These are phyloP conservation scores for Hemaris fuciformis DNA, from an alignment of 2,888 invertebrate species.

Conservation along the genomic window DNA sequence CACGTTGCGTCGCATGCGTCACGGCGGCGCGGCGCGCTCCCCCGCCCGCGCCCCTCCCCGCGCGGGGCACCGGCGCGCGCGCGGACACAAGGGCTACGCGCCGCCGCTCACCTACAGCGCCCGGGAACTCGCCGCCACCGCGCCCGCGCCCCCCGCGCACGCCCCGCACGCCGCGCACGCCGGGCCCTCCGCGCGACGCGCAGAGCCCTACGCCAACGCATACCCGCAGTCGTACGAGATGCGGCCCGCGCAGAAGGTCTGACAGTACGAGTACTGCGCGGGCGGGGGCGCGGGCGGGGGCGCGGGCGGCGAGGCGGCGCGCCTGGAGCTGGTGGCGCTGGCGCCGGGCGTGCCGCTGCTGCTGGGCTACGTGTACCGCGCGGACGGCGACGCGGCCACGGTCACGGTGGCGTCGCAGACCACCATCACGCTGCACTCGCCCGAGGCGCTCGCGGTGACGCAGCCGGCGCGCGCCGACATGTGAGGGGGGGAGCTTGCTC, in stretches of 20 bases:
- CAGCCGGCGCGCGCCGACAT: slow-evolving; percentile 37
- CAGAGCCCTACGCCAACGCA: slow-evolving; percentile 87
- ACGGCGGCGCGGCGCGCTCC: slow-evolving; percentile 30
- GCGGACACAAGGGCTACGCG: slow-evolving; percentile 65
- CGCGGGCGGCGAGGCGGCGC: slow-evolving; percentile 19
- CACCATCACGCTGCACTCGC: slow-evolving; percentile 70
- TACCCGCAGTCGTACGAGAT: slow-evolving; percentile 88
- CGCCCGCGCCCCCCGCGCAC: slow-evolving; percentile 25
- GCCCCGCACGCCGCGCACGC: slow-evolving; percentile 67
- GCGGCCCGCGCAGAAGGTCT: slow-evolving; percentile 86
- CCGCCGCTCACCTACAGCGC: slow-evolving; percentile 55
- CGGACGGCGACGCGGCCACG: slow-evolving; percentile 29
- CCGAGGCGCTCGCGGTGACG: slow-evolving; percentile 56
- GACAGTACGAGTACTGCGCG: slow-evolving; percentile 70
- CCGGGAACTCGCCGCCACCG: slow-evolving; percentile 56
- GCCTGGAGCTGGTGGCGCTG: slow-evolving; percentile 63
- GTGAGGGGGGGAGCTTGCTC: slow-evolving; percentile 39
- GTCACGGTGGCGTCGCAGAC: slow-evolving; percentile 68
- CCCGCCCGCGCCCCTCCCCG: slow-evolving; percentile 30
- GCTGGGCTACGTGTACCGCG: slow-evolving; percentile 65
- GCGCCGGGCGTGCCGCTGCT: slow-evolving; percentile 68
- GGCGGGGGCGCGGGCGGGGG: slow-evolving; percentile 24
- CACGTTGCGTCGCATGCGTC: slow-evolving; percentile 91
- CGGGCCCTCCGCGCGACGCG: slow-evolving; percentile 71
- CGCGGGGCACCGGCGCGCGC: slow-evolving; percentile 40